phyloP scores from a whole-genome alignment of 2,113 vertebrate genomes.

The Callospermophilus lateralis region DNA sequence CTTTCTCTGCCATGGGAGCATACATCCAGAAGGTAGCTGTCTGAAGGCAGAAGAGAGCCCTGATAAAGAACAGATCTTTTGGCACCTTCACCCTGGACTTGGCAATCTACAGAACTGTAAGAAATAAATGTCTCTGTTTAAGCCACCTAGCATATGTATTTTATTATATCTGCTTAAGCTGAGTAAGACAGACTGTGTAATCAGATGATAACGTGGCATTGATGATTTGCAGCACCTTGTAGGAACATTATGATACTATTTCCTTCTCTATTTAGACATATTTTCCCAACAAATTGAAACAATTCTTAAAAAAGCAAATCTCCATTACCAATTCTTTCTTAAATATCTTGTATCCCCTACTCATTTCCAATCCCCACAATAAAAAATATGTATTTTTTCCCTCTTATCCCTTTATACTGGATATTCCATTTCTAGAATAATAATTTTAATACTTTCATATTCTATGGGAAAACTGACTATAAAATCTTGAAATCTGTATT shows the following conservation, averaged over 20 bases:
- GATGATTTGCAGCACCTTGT: background rate
- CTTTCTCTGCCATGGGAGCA: background rate
- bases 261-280: background rate
- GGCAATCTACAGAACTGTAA: background rate
- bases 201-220: background rate
- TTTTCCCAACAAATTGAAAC: background rate
- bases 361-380: background rate
- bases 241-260: background rate
- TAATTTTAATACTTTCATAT: constrained; percentile 10
- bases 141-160: background rate
- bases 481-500: background rate
- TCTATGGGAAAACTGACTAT: background rate
- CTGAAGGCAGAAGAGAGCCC: background rate
- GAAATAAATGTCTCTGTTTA: background rate
- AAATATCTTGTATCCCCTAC: background rate
- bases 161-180: background rate
- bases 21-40: background rate
- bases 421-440: background rate
- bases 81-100: background rate
- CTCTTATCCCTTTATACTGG: background rate
- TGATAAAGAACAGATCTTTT: background rate
- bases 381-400: background rate
- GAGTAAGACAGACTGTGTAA: background rate
- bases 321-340: background rate
- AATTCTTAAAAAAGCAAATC: background rate